Base-by-base conservation (phyloP, 2,113 vertebrate species). In the Elephas maximus region DNA sequence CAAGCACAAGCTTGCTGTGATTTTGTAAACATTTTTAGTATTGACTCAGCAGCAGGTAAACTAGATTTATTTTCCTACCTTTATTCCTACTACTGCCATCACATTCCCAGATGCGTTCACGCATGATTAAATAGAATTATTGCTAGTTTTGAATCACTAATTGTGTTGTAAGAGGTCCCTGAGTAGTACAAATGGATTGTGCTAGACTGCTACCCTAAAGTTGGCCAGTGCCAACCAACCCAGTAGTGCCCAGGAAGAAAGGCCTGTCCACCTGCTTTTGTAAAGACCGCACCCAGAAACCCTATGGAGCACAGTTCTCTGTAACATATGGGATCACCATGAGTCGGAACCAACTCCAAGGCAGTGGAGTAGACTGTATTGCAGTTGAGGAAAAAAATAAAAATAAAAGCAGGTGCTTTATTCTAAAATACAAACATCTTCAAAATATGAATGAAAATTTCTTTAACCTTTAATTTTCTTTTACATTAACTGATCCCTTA, bases 11-110 rank as follows among this genome's bases (percentile, higher is more conserved):
- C 33, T 73, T 73, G 17, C 69, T 60, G 41, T 15, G 8, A 85
- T 69, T 88, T 60, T 81, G 14, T 92, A 88, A 65, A 88, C 60
- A 44, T 62, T 78, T 92, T 67, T 86, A 76, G 67, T 62, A 91
- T 83, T 60, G 62, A 57, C 30, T 85, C n/a, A 79, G 71, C 78
- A 88, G 20, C 21, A 45, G 9, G 11, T 85, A 23, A 89, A 37
- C 8, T 76, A 21, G 26, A 37, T 26, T 88, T 53, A 80, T 73
- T 65, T 92, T 87, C 82, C 65, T 94, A 24, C 4, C 6, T 90
- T 82, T 62, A 37, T 86, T 57, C 44, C 18, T 69, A 44, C 53
- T 63, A 41, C 7, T 23, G 53, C 30, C 3, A 26, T 77, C 12
- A 45, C 92, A 74, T 53, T 77, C 82, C 33, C n/a, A 76, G 10